A percentile compares a stretch with the other conserved stretches of the same genome.
Conservation (phyloP, 1,140 invertebrate species). For the Arctopsyche grandis region DNA sequence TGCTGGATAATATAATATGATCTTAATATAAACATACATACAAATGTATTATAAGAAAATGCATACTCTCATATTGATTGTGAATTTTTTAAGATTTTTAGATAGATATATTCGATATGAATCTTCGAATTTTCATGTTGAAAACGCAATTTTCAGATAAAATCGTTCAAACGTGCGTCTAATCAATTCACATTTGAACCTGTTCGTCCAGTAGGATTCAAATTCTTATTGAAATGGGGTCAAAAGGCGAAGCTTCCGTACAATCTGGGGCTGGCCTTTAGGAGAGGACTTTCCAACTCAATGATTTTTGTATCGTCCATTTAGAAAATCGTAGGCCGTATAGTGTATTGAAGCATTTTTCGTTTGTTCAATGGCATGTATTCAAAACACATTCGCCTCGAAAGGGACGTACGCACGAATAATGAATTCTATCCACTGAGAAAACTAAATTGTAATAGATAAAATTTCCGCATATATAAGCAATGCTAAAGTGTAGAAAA, state of each 20-base stretch:
- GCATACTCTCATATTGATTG: too few relatives aligned
- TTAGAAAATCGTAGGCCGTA: background rate
- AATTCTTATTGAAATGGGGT: background rate
- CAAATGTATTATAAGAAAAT: too few relatives aligned
- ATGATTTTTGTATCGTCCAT: constrained; percentile 1
- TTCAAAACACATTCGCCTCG: too few relatives aligned
- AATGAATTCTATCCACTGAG: too few relatives aligned
- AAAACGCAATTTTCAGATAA: background rate
- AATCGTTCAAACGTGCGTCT: background rate
- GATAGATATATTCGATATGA: too few relatives aligned
- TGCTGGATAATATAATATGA: too few relatives aligned
- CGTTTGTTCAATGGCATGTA: background rate
- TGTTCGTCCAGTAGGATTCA: background rate
- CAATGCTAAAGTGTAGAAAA: too few relatives aligned
- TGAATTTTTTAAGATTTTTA: too few relatives aligned
- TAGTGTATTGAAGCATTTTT: background rate
- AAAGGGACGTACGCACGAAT: too few relatives aligned
- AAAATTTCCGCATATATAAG: too few relatives aligned
- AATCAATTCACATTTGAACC: background rate
- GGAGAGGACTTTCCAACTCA: background rate
- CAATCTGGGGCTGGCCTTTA: background rate
- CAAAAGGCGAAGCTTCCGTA: background rate
- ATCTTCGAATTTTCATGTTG: background rate
- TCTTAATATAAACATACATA: too few relatives aligned
- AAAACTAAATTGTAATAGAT: too few relatives aligned